Base-by-base conservation (phyloP, 2,797 vertebrate genomes). In the Chelidonichthys spinosus region DNA sequence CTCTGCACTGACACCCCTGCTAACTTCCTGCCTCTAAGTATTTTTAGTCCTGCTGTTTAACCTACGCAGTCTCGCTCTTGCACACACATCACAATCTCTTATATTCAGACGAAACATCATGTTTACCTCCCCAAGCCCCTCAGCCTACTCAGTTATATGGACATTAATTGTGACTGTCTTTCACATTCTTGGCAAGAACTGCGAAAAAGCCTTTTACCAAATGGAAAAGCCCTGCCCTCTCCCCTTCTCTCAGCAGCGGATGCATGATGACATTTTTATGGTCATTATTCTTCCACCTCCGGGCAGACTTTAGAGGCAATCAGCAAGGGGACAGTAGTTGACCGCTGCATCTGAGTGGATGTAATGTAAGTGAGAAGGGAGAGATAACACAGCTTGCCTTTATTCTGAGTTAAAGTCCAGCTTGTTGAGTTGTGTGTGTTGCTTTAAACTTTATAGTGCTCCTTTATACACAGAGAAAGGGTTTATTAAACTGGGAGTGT, bases 401-500 rank as follows among this genome's bases (percentile, higher is more conserved):
- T 52, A 58, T 35, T 62, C 46, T 53, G 68, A 81, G 60, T 47
- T 65, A 32, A 72, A 84, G 43, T 69, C 69, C 63, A 77, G 76
- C 65, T 77, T 62, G 60, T 66, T 59, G 53, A 86, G 78, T 71
- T 72, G 53, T 44, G 63, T 64, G 63, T 64, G 47, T 59, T 70
- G 64, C 69, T 85, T 79, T 68, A 69, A 79, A 69, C 63, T 76
- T 84, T 69, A 75, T 76, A 54, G 63, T 52, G 33, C 6, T 52
- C 53, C 43, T 83, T 81, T 61, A 81, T 72, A 69, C 76, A 63
- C 64, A 67, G 69, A 69, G 59, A 59, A 52, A 52, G 54, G 25
- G 69, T 78, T 85, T 90, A 89, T 86, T 89, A 87, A 86, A 85
- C 72, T 81, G 81, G 85, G 83, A 84, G 85, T 81, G 59, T 69